A percentile compares a stretch with the other conserved stretches of the same genome.
These are phyloP conservation scores for Minunthozetes semirufus DNA, from an alignment of 2,888 invertebrate genomes.

Conservation along the genomic window DNA sequence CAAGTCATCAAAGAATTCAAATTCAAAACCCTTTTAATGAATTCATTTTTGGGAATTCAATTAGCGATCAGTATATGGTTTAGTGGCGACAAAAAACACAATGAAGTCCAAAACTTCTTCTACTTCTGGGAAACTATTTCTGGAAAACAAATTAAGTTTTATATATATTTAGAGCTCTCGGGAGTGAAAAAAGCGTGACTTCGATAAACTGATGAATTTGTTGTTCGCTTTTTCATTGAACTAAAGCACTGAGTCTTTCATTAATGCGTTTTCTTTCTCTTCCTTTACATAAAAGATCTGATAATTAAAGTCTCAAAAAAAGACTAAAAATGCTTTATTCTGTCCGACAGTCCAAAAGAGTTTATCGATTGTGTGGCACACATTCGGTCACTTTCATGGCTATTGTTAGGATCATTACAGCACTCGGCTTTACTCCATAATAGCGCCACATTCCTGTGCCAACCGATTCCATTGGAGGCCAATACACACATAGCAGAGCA, in stretches of 20 bases:
- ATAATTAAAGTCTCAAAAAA: neutral
- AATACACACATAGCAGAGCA: constrained; percentile 95
- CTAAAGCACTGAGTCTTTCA: neutral
- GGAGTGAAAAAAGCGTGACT: neutral
- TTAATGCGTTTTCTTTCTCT: neutral
- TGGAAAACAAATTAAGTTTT: constrained; percentile 11
- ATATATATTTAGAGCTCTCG: neutral
- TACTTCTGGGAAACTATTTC: neutral
- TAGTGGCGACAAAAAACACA: neutral
- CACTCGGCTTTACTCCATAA: constrained; percentile 63
- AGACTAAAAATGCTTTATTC: neutral
- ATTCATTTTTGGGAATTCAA: neutral
- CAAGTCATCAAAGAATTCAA: no score
- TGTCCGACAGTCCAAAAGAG: constrained; percentile 66
- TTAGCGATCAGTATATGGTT: neutral
- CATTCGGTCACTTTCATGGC: constrained; percentile 89
- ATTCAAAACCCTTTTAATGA: neutral
- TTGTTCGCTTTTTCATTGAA: neutral
- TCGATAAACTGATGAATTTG: neutral
- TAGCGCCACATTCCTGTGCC: constrained; percentile 46
- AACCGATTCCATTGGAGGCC: constrained; percentile 90
- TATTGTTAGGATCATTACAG: constrained; percentile 87
- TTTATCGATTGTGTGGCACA: constrained; percentile 92
- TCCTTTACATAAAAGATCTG: neutral
- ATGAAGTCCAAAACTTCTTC: neutral